Evolutionary conservation across 92 coral and sea anemone species (phyloP), one percentile per base, ranked within the genome.

Genomic region (Bergia puertoricense): DNA sequence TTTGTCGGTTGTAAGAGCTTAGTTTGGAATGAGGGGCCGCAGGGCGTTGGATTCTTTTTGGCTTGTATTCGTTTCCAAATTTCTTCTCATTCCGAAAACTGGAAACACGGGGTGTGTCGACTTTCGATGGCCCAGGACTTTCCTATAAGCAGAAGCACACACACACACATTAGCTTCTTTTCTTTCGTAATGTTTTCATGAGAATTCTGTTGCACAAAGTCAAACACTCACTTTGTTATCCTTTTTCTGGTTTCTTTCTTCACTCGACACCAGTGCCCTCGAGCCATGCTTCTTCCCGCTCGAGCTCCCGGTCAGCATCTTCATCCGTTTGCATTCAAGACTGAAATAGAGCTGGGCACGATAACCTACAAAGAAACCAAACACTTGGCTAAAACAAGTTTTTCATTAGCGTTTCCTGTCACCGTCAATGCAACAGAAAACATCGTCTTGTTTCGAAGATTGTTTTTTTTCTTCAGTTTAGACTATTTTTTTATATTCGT

Each of bases 261-360:
- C 74, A 22, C 30, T 83, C 36, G 77, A n/a, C 16, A 69, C 66
- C 22, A 36, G 45, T 37, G 23, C 87, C 41, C 44, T 45, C 48
- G 87, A 16, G 69, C 42, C 22, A 8, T 30, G 78, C 30, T 69
- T 45, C 22, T 5, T 68, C 45, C 30, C 30, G 30, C 30, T 30
- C 30, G 30, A 30, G 30, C 30, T 30, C 30, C 86, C 76, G 16
- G 78, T 83, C 65, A 83, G 42, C 14, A 44, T 5, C 69, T 83
- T 83, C 86, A 83, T 83, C 62, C 86, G 74, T 83, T 83, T 83
- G 2, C 78, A 83, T 30, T 83, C 86, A 13, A 83, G 86, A 14
- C 86, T 78, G 23, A 22, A 4, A n/a, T 83, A 83, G 18, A 83
- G 44, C 15, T 83, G 86, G 6, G 39, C 77, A 45, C 86, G 86